These are phyloP conservation scores for Charanyca ferruginea DNA, from an alignment of 2,888 invertebrate species.

Conservation along the genomic window DNA sequence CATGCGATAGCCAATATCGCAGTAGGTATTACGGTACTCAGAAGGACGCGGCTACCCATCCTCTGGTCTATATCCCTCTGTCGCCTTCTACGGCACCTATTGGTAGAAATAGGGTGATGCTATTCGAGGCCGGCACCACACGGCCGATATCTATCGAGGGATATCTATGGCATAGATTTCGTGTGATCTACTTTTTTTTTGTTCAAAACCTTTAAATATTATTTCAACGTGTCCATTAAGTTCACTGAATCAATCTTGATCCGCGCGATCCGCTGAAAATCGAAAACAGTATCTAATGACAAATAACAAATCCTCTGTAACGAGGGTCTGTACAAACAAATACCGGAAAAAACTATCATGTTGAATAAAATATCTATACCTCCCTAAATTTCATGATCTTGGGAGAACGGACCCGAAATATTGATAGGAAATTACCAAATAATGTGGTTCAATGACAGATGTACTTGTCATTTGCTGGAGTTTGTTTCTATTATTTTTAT, in stretches of 20 bases:
- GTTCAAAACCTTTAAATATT: neutral
- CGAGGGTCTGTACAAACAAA: conserved; percentile 40
- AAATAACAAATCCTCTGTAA: conserved; percentile 50
- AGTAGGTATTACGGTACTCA: no score
- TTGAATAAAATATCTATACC: conserved; percentile 14
- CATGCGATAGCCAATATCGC: no score
- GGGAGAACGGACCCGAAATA: conserved; percentile 11
- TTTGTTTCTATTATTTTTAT: neutral
- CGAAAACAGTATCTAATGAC: conserved; percentile 48
- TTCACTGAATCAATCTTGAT: conserved; percentile 32
- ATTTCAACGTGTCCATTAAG: conserved; percentile 25
- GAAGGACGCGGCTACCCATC: no score
- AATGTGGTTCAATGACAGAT: conserved; percentile 20
- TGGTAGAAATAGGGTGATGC: no score
- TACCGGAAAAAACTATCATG: conserved; percentile 18
- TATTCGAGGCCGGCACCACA: no score
- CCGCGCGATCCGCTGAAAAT: conserved; percentile 45
- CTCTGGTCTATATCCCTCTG: no score
- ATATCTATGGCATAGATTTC: neutral
- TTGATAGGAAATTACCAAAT: conserved; percentile 29
- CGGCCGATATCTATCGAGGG: no score
- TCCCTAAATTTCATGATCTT: neutral
- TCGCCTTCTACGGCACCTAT: no score
- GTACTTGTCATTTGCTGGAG: conserved; percentile 10
- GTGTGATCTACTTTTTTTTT: neutral